Conservation (phyloP, 2,113 vertebrate species). For the Suricata suricatta region DNA sequence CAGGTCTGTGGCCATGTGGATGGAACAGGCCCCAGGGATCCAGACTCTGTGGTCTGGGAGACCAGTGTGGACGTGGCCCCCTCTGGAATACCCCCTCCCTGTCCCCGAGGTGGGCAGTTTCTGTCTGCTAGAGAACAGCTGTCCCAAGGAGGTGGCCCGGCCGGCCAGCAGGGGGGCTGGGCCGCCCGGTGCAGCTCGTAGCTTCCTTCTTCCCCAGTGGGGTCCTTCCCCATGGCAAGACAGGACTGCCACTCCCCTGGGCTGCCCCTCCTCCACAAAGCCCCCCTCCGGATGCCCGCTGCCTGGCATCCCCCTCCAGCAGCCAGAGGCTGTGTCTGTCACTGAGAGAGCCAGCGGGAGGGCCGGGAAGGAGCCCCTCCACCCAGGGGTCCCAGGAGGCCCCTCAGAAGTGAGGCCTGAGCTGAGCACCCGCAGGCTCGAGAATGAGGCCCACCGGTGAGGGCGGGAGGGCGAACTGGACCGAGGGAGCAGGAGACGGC, state of each 20-base stretch:
- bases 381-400: not conserved
- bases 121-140: not conserved
- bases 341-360: not conserved
- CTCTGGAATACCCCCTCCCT: constrained; percentile 6
- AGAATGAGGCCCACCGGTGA: not conserved
- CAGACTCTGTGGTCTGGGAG: not conserved
- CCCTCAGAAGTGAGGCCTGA: not conserved
- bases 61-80: not conserved
- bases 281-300: fast-evolving
- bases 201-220: not conserved
- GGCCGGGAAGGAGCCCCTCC: not conserved
- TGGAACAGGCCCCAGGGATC: not conserved
- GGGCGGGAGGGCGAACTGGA: not conserved
- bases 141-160: not conserved
- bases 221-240: not conserved
- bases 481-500: fast-evolving
- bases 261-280: not conserved
- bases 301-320: not conserved
- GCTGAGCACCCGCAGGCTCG: not conserved
- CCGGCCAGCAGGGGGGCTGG: not conserved
- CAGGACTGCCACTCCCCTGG: fast-evolving
- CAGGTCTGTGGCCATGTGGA: not conserved
- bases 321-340: not conserved
- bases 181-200: fast-evolving
- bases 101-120: constrained; percentile 11